Evolutionary conservation across 2,113 vertebrate genomes (phyloP), one percentile per base, ranked within the genome.

Genomic region (Acrocephalus kingi): DNA sequence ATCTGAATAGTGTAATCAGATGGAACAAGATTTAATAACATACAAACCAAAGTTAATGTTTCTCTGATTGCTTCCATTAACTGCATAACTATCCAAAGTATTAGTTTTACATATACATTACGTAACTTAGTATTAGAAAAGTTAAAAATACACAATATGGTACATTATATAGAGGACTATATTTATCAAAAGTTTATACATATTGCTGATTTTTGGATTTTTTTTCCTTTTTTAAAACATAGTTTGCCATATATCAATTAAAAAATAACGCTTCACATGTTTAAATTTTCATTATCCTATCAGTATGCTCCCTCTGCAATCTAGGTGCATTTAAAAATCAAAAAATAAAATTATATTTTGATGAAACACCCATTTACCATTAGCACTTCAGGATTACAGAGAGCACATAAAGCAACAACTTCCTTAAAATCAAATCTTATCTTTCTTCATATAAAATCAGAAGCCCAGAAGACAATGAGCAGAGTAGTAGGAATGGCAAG

Each of bases 1-100:
- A 85, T 80, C 23, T 94, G 78, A 96, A 93, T 77, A 56, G 55
- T 87, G 48, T 74, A 95, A 87, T 96, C 78, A 90, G 31, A 43
- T 93, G 49, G 74, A 96, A 96, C 72, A 96, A 56, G 83, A 94
- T 66, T 92, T 95, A 92, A 95, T 74, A 93, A 80, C 55, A 77
- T 84, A 83, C 67, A 96, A 96, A 85, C 75, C 21, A 75, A 79
- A 94, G 63, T 83, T 88, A 95, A 80, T 87, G 69, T 71, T 93
- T 80, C 62, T 90, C 78, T 84, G 61, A 89, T 66, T 94, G 59
- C 56, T 95, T 94, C 46, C 83, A 92, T 82, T 62, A 96, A 92
- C 66, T 94, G 19, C 31, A 94, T 66, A 90, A 78, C 68, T 93
- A 79, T 94, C 35, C 39, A 59, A 90, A 46, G 27, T 92, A 37